A percentile compares a stretch with the other conserved stretches of the same genome.
Conservation (phyloP, 2,113 vertebrate species). For the Brachypodius melanocephalos region DNA sequence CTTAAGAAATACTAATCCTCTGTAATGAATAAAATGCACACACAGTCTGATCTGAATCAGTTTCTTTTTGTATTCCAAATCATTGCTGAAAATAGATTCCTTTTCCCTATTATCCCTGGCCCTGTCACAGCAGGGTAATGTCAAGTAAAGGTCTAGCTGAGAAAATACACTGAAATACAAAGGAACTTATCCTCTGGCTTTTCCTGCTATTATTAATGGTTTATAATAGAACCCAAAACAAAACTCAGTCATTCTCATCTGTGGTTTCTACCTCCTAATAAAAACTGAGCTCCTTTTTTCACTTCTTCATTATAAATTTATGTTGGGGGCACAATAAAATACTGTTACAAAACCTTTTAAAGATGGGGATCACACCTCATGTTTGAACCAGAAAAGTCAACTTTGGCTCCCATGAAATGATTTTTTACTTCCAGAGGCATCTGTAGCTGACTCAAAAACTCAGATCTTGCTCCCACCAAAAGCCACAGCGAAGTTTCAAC, state of each 20-base stretch:
- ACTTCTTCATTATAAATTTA: not conserved
- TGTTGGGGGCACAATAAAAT: not conserved
- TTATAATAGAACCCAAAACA: constrained; percentile 52
- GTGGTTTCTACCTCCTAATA: not conserved
- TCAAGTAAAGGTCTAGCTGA: constrained; percentile 60
- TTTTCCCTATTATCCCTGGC: constrained; percentile 1
- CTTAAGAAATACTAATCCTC: constrained; percentile 34
- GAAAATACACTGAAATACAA: constrained; percentile 58
- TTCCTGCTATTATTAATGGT: constrained; percentile 60
- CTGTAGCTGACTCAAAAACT: not conserved
- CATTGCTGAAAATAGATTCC: constrained; percentile 37
- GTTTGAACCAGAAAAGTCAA: not conserved
- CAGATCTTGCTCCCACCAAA: not conserved
- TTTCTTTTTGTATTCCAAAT: constrained; percentile 18
- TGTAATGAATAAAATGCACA: constrained; percentile 22
- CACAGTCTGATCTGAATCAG: constrained; percentile 42
- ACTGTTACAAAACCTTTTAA: not conserved
- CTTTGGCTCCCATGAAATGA: not conserved
- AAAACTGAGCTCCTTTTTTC: not conserved
- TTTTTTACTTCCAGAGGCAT: not conserved
- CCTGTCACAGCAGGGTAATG: constrained; percentile 46
- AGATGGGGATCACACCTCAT: not conserved
- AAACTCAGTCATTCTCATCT: not conserved
- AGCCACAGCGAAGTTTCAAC: not conserved
- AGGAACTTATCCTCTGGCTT: constrained; percentile 56